These are phyloP conservation scores for Cyanoliseus patagonus DNA, from an alignment of 2,113 vertebrate genomes.

Conservation along the genomic window DNA sequence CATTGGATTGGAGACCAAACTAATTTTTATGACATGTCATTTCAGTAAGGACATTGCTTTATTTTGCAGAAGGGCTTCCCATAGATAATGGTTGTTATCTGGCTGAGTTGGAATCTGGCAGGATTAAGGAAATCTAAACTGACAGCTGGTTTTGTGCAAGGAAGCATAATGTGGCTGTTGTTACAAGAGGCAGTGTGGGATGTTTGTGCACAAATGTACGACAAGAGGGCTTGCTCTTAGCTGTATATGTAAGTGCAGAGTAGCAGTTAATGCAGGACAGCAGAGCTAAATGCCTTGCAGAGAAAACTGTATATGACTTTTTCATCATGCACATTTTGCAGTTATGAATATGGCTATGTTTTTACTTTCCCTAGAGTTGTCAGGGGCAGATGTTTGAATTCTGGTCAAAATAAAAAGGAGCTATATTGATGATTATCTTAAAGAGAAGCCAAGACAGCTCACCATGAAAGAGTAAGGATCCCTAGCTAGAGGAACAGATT, in stretches of 20 bases:
- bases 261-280: constrained; percentile 34
- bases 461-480: neutral
- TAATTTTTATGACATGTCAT: constrained; percentile 78
- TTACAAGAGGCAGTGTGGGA: constrained; percentile 69
- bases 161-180: constrained; percentile 76
- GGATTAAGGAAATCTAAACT: constrained; percentile 81
- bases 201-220: constrained; percentile 65
- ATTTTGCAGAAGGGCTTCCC: constrained; percentile 76
- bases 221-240: constrained; percentile 60
- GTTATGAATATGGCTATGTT: neutral
- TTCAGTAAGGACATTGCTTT: constrained; percentile 70
- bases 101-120: constrained; percentile 72
- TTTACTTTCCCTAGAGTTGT: neutral
- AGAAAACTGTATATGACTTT: constrained; percentile 41
- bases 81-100: constrained; percentile 72
- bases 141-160: constrained; percentile 80
- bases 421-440: neutral
- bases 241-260: constrained; percentile 33
- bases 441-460: neutral
- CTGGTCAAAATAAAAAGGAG: neutral
- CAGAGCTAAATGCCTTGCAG: neutral
- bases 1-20: constrained; percentile 67
- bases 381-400: constrained; percentile 6
- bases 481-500: neutral
- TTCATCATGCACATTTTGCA: neutral